Base-by-base conservation (phyloP, 2,797 vertebrate species). In the Lutjanus campechanus region DNA sequence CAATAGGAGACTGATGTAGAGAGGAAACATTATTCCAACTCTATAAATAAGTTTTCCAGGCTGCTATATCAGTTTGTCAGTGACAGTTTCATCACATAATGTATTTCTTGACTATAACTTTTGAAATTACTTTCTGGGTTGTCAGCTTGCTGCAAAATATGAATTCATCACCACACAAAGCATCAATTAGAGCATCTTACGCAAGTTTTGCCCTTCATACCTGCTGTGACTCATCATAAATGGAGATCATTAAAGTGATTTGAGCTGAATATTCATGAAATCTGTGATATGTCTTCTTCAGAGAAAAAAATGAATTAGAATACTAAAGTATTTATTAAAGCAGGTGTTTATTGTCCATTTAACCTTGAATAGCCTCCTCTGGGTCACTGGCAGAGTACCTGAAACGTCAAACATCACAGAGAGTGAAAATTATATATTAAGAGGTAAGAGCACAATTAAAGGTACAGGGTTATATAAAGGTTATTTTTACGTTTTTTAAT, bases 211-310 rank as follows among this genome's bases (percentile, higher is more conserved):
- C 5, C 15, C 43, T 13, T 72, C 10, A 46, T 40, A 44, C 75
- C 65, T 43, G 25, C 83, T 67, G 43, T 41, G 63, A 15, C 36
- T 72, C 69, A 73, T 77, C 50, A 22, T 0, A 13, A 59, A 65
- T 43, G n/a, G 46, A 56, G 69, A 50, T 64, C 25, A 73, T 77
- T 55, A 25, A 43, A 11, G 19, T 50, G 49, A 51, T n/a, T 54
- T 16, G 25, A 53, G 43, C 56, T 88, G 75, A 81, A 81, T 87
- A 87, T 76, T 76, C 41, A 85, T 84, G 19, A 80, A 58, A 15
- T n/a, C n/a, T 1, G 1, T 54, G 29, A 20, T 2, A 36, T 9
- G 54, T 53, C 43, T 53, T 60, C 69, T 50, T 16, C 15, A 22
- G 25, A 59, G 40, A 46, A 16, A 60, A 64, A 75, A 19, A 20